These are phyloP conservation scores for Aplidium turbinatum DNA, from an alignment of 23 tunicate genomes.

Conservation along the genomic window DNA sequence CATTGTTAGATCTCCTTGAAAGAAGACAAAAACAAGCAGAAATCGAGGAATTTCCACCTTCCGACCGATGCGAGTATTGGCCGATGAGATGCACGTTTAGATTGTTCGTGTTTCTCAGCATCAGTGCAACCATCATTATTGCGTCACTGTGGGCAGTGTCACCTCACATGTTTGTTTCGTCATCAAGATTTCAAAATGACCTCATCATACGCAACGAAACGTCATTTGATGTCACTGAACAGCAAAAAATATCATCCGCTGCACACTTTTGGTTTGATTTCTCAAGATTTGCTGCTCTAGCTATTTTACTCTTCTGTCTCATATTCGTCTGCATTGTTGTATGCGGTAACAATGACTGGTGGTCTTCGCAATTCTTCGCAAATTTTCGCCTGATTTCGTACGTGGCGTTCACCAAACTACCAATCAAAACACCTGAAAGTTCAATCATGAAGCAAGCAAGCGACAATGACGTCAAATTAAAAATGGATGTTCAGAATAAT, in stretches of 20 bases:
- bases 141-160: slow-evolving; percentile 2
- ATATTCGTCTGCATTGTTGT: not conserved
- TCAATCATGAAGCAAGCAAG: not conserved
- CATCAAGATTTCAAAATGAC: no score
- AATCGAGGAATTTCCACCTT: not conserved
- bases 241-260: not conserved
- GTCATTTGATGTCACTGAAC: no score
- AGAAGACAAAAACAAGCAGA: slow-evolving; percentile 5
- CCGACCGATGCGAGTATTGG: not conserved
- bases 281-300: slow-evolving; percentile 4
- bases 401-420: slow-evolving; percentile 10
- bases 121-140: not conserved
- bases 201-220: no score
- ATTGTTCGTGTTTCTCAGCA: not conserved
- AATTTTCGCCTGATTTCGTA: slow-evolving; percentile 3
- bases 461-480: not conserved
- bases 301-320: slow-evolving; percentile 1
- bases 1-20: slow-evolving; percentile 5
- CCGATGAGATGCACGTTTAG: not conserved
- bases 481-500: no score
- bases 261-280: not conserved
- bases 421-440: not conserved
- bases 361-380: not conserved
- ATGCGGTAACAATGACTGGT: slow-evolving; percentile 19
- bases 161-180: not conserved